Evolutionary conservation across 2,888 invertebrate species (phyloP).

Genomic region (Melieria crassipennis): DNA sequence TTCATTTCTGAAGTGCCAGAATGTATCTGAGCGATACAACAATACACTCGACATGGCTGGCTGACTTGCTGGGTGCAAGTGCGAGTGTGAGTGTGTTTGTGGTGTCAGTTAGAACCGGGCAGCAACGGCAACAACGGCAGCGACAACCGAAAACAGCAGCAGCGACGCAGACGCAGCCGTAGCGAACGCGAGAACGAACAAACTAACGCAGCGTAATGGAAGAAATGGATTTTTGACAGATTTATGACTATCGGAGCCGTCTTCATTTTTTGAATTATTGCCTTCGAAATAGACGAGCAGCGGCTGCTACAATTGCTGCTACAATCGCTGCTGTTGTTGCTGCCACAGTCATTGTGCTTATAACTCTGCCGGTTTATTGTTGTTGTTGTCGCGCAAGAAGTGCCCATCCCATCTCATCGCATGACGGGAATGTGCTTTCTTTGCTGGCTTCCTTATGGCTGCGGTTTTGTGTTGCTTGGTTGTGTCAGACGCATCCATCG

Average conservation of each 20-base stretch:
- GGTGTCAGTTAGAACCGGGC: slow-evolving; percentile 44
- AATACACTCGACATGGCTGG: no score
- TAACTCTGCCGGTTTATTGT: slow-evolving; percentile 26
- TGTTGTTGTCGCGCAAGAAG: slow-evolving; percentile 25
- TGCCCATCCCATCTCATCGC: no score
- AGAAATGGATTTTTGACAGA: slow-evolving; percentile 66
- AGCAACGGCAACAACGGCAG: slow-evolving; percentile 49
- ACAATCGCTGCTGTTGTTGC: slow-evolving; percentile 27
- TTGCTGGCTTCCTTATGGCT: no score
- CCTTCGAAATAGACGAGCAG: slow-evolving; percentile 65
- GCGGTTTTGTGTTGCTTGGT: no score
- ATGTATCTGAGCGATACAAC: slow-evolving; percentile 19
- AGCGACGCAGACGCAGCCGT: slow-evolving; percentile 38
- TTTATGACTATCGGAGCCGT: slow-evolving; percentile 66
- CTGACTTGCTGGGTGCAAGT: no score
- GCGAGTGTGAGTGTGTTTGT: no score
- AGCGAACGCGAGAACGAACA: slow-evolving; percentile 17
- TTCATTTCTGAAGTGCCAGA: slow-evolving; percentile 29
- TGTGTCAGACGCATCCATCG: no score
- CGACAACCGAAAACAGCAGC: slow-evolving; percentile 1
- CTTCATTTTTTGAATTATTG: slow-evolving; percentile 66
- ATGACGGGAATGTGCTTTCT: background rate
- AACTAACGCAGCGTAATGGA: slow-evolving; percentile 52
- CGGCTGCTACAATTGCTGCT: slow-evolving; percentile 39
- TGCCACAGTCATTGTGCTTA: slow-evolving; percentile 20